A percentile compares a stretch with the other conserved stretches of the same genome.
Conservation (phyloP, 2,797 vertebrate species). For the Antrozous pallidus region DNA sequence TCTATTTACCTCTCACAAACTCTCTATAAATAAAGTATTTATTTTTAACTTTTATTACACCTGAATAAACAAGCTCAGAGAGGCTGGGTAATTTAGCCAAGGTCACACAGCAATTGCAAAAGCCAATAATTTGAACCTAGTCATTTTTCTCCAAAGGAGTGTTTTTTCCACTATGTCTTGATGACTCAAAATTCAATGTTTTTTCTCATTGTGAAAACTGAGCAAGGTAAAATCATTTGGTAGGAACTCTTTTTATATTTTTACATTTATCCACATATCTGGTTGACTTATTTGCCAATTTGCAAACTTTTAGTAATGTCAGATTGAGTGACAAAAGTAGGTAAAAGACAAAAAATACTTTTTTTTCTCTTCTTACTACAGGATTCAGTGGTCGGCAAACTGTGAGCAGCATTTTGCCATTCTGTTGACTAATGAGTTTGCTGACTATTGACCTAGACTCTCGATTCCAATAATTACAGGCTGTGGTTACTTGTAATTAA, state of each 20-base stretch:
- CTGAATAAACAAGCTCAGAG: background rate
- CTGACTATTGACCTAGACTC: too few relatives aligned
- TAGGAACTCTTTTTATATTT: background rate
- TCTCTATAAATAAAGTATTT: background rate
- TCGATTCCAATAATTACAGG: too few relatives aligned
- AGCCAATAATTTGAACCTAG: background rate
- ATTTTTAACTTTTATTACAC: background rate
- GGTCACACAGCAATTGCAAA: background rate
- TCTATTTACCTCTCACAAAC: background rate
- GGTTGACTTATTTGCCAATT: background rate
- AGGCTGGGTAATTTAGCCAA: background rate
- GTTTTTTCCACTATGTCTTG: background rate
- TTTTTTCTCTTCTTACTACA: background rate
- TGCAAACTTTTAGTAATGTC: background rate
- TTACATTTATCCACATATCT: background rate
- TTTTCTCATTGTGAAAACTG: constrained; percentile 34
- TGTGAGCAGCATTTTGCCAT: too few relatives aligned
- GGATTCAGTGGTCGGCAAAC: background rate
- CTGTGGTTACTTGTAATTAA: too few relatives aligned
- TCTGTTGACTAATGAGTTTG: too few relatives aligned
- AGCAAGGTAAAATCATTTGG: background rate
- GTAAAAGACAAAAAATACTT: background rate
- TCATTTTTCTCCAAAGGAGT: background rate
- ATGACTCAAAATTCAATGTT: background rate
- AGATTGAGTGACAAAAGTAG: background rate